Base-by-base conservation (phyloP, 2,888 invertebrate genomes). In the Drosophila mayaguana region DNA sequence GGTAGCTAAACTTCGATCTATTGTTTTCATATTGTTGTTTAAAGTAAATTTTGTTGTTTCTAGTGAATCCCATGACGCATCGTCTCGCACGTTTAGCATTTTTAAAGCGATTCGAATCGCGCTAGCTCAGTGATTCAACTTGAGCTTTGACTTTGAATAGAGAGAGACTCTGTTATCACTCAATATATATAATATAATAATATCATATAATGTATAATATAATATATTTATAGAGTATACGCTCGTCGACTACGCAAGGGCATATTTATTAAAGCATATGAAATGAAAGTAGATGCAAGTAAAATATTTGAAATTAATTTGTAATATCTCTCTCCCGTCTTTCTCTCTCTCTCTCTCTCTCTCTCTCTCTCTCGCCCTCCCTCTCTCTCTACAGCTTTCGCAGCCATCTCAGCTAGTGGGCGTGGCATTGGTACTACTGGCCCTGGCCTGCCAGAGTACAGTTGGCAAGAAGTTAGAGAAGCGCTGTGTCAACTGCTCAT, bases 401-500 rank as follows among this genome's bases (percentile, higher is more conserved):
- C 67, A 77, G 73, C 62, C 63, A n/a, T 73, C 67, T 45, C 72
- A 70, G 53, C 72, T 80, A 20, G 40, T 80, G 67, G 62, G 63
- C 65, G 43, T 79, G 66, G 79, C 64, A 34, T 14, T 71, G 42
- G 9, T 71, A 43, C 63, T 79, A 9, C 28, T 82, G 65, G 68
- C 63, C 22, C 16, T 80, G 9, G 25, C 48, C 66, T 78, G 75
- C 62, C 75, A 66, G 60, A 73, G 38, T 42, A 70, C 74, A 57
- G 54, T 83, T 78, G 92, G 90, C 79, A 92, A 91, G 80, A 89
- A 90, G 73, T 18, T 91, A n/a, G 88, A 85, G 68, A 87, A 87
- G 59, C 90, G 92, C 66, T 92, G 92, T 80, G 75, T 88, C 34
- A 89, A 90, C 64, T 92, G 92, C 76, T 81, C 91, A 60, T 89